Percentiles rank a stretch among this genome's conserved stretches.
Conservation (phyloP, 2,113 vertebrate species). For the Cygnus buccinator region DNA sequence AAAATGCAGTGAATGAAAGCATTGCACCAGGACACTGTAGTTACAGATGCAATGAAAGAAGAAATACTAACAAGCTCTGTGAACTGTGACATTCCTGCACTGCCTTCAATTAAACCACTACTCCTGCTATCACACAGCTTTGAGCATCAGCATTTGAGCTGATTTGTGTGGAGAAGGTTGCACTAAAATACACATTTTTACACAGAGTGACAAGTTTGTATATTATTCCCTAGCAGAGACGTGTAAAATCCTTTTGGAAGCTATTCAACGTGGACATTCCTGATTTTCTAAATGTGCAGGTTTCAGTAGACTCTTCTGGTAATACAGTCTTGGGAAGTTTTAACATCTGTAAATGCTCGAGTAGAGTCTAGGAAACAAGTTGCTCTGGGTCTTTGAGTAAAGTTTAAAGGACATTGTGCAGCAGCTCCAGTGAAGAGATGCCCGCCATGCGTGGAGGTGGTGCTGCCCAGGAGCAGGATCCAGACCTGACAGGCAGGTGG, state of each 20-base stretch:
- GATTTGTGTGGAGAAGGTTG: background rate
- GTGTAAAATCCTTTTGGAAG: conserved; percentile 10
- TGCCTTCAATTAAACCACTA: background rate
- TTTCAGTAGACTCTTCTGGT: background rate
- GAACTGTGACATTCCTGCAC: background rate
- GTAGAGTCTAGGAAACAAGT: background rate
- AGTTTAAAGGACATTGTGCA: background rate
- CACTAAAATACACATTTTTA: conserved; percentile 3
- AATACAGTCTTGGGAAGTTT: background rate
- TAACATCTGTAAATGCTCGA: background rate
- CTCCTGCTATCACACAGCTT: background rate
- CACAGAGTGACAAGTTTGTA: background rate
- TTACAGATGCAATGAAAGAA: conserved; percentile 32
- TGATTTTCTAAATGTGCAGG: background rate
- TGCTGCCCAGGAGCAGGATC: background rate
- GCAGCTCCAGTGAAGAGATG: background rate
- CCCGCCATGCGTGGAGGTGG: background rate
- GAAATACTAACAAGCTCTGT: conserved; percentile 2
- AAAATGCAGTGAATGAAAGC: background rate
- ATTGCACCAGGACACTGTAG: background rate
- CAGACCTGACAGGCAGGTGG: accelerated
- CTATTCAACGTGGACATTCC: background rate
- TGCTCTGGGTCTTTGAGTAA: background rate
- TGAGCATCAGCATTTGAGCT: background rate
- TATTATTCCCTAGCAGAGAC: background rate